Evolutionary conservation across 2,797 vertebrate species (phyloP).

Genomic region (Simalia tracyae): DNA sequence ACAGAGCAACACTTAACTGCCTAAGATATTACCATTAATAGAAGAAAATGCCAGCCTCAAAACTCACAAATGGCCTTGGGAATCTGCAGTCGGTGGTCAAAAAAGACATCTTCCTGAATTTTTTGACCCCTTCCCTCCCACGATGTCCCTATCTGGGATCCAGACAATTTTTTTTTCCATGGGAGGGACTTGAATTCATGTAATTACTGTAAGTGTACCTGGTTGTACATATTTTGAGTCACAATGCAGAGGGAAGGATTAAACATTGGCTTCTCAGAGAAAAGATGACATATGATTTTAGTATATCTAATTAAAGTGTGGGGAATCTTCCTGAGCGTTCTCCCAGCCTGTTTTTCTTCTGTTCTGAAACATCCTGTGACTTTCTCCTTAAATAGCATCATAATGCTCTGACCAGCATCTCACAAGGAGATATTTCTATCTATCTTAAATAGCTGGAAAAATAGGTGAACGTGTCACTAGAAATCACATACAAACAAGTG

Average conservation of each 20-base stretch:
- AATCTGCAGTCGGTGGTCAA: too few species aligned
- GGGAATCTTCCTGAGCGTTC: neutral
- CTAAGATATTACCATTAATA: neutral
- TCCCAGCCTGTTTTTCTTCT: neutral
- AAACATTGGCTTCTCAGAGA: too few species aligned
- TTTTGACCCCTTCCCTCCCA: too few species aligned
- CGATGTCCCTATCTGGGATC: neutral
- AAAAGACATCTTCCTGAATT: too few species aligned
- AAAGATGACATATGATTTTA: neutral
- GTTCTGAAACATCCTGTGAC: neutral
- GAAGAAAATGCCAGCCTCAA: neutral
- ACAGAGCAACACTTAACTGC: neutral
- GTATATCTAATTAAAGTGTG: neutral
- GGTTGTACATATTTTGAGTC: neutral
- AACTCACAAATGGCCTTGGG: neutral
- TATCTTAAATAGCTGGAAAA: rapidly evolving
- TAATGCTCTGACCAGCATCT: rapidly evolving
- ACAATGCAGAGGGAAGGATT: neutral
- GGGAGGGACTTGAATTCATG: neutral
- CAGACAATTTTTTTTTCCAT: neutral
- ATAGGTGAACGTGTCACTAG: neutral
- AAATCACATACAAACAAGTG: slow-evolving; percentile 22
- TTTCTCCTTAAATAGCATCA: slow-evolving; percentile 11
- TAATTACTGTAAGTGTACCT: neutral
- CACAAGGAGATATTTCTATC: neutral